A percentile compares a stretch with the other conserved stretches of the same genome.
Conservation (phyloP, 2,113 vertebrate genomes). For the Piaya cayana region DNA sequence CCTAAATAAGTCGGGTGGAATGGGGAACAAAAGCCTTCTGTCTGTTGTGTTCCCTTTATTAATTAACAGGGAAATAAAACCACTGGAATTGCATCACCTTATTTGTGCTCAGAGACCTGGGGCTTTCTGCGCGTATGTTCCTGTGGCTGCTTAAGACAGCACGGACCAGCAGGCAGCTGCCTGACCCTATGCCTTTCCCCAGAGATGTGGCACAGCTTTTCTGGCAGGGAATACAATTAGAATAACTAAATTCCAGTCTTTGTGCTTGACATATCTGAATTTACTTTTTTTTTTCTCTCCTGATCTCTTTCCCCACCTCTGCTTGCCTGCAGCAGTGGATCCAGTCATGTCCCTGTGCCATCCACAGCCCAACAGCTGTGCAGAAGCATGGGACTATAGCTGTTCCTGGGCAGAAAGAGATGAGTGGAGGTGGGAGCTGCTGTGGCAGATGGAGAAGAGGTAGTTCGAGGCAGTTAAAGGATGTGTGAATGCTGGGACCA, state of each 20-base stretch:
- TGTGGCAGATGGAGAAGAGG: not conserved
- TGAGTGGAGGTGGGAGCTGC: not conserved
- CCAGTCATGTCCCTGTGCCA: not conserved
- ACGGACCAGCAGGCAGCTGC: not conserved
- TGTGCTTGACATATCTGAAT: not conserved
- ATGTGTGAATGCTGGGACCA: not conserved
- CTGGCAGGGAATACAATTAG: not conserved
- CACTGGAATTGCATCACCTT: not conserved
- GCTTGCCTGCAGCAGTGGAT: not conserved
- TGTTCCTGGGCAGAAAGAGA: not conserved
- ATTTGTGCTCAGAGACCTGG: not conserved
- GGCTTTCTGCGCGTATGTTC: not conserved
- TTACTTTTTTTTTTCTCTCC: not conserved
- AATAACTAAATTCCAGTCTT: not conserved
- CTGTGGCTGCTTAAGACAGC: not conserved
- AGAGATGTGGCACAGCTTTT: not conserved
- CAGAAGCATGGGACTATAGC: not conserved
- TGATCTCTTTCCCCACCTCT: not conserved
- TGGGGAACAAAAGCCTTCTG: not conserved
- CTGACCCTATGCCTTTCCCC: not conserved
- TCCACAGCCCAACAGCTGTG: not conserved
- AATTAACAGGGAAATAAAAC: conserved; percentile 32
- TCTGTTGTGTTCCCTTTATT: conserved; percentile 23
- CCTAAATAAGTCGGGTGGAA: conserved; percentile 50
- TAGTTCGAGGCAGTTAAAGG: not conserved